phyloP scores from a whole-genome alignment of 2,888 invertebrate genomes.

The Rapana venosa region DNA sequence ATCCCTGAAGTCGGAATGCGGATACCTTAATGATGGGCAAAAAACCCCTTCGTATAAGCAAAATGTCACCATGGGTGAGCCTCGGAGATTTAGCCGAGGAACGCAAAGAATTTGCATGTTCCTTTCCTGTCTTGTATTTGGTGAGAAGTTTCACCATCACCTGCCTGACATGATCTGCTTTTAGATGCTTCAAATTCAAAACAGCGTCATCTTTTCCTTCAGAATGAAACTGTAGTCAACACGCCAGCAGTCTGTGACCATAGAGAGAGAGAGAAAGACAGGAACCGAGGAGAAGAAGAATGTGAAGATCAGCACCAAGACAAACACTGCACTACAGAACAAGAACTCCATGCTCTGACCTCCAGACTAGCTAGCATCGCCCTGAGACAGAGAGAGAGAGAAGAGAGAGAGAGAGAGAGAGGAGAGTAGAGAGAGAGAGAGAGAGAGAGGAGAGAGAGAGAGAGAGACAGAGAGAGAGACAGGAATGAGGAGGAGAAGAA shows the following conservation, averaged over 20 bases:
- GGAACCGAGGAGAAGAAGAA: conserved; percentile 19
- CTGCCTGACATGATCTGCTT: too few species aligned
- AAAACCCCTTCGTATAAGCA: too few species aligned
- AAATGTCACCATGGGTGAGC: too few species aligned
- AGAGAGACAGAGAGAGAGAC: not conserved
- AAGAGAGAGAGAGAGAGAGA: not conserved
- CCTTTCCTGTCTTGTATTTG: too few species aligned
- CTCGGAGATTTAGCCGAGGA: too few species aligned
- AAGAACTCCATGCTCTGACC: not conserved
- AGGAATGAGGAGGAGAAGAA: not conserved
- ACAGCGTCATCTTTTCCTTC: too few species aligned
- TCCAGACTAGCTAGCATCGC: conserved; percentile 15
- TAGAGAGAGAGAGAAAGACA: not conserved
- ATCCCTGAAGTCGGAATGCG: too few species aligned
- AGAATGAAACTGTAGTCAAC: not conserved
- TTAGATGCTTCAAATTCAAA: too few species aligned
- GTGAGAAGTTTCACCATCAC: too few species aligned
- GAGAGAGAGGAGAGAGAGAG: not conserved
- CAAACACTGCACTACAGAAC: not conserved
- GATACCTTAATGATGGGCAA: too few species aligned
- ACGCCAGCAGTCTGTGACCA: conserved; percentile 25
- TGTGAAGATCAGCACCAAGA: not conserved
- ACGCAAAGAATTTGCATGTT: too few species aligned
- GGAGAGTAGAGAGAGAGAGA: not conserved
- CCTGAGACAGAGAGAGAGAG: not conserved